These are phyloP conservation scores for Antrozous pallidus DNA, from an alignment of 2,797 vertebrate species.

Conservation along the genomic window DNA sequence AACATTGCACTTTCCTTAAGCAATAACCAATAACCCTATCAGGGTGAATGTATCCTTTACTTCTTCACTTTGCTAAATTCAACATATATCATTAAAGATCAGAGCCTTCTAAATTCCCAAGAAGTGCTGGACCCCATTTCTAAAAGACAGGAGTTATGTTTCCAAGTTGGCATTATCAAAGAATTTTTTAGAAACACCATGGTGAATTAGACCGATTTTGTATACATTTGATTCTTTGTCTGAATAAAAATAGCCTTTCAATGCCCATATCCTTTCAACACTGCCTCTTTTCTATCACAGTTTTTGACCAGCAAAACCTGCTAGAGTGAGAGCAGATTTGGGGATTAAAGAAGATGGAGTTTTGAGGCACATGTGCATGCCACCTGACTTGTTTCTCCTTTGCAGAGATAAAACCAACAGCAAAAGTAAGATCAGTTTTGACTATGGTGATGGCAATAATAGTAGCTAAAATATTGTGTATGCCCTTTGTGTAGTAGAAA, in stretches of 20 bases:
- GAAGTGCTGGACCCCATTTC: background rate
- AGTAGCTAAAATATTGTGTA: background rate
- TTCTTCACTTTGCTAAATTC: background rate
- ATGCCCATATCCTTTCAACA: constrained; percentile 37
- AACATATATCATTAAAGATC: background rate
- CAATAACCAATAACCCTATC: background rate
- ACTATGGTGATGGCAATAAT: background rate
- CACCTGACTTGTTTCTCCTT: constrained; percentile 4
- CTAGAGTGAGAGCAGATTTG: background rate
- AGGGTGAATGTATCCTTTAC: background rate
- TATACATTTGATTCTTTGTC: constrained; percentile 13
- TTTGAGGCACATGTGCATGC: constrained; percentile 4
- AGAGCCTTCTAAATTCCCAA: background rate
- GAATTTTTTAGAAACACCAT: constrained; percentile 4
- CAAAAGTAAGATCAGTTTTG: constrained; percentile 17
- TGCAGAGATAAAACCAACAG: background rate
- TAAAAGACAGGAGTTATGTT: constrained; percentile 15
- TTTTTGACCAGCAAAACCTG: background rate
- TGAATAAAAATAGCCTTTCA: constrained; percentile 37
- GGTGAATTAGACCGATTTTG: background rate
- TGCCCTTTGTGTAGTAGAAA: background rate
- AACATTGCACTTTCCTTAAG: background rate
- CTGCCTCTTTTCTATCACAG: background rate
- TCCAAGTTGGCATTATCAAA: constrained; percentile 54
- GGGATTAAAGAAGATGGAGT: background rate